phyloP scores from a whole-genome alignment of 1,140 invertebrate species.

The Campoletis sonorensis region DNA sequence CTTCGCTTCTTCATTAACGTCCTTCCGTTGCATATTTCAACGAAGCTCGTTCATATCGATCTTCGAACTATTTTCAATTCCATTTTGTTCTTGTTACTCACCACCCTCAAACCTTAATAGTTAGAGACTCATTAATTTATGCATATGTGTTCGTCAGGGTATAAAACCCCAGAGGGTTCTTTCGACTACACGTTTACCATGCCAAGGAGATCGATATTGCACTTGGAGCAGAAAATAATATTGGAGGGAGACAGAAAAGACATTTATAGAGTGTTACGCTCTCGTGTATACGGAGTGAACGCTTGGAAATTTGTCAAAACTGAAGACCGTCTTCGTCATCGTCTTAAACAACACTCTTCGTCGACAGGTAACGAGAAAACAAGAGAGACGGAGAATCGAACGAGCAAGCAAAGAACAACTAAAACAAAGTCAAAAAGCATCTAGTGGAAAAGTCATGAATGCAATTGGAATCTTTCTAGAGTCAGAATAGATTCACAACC shows the following conservation, averaged over 20 bases:
- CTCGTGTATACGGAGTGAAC: slow-evolving; percentile 18
- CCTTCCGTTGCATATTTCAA: too few species aligned
- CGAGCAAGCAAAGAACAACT: background rate
- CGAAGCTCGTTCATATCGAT: background rate
- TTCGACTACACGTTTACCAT: background rate
- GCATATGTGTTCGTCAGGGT: slow-evolving; percentile 27
- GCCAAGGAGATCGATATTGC: slow-evolving; percentile 45
- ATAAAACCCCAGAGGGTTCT: slow-evolving; percentile 24
- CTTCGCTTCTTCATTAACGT: too few species aligned
- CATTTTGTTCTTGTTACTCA: slow-evolving; percentile 15
- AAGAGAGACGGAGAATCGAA: slow-evolving; percentile 6
- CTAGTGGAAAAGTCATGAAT: slow-evolving; percentile 21
- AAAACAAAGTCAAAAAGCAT: slow-evolving; percentile 23
- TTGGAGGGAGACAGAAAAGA: slow-evolving; percentile 42
- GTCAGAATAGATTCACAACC: slow-evolving; percentile 26
- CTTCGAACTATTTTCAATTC: background rate
- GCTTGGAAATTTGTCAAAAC: slow-evolving; percentile 50
- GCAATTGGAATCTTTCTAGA: slow-evolving; percentile 7
- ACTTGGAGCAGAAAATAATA: slow-evolving; percentile 55
- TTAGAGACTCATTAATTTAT: background rate
- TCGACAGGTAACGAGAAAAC: slow-evolving; percentile 33
- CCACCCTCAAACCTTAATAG: slow-evolving; percentile 11
- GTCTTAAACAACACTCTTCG: slow-evolving; percentile 40
- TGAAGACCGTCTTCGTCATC: slow-evolving; percentile 46
- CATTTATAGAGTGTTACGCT: slow-evolving; percentile 15